These are phyloP conservation scores for Macrotus californicus DNA, from an alignment of 2,113 vertebrate species.

Conservation along the genomic window DNA sequence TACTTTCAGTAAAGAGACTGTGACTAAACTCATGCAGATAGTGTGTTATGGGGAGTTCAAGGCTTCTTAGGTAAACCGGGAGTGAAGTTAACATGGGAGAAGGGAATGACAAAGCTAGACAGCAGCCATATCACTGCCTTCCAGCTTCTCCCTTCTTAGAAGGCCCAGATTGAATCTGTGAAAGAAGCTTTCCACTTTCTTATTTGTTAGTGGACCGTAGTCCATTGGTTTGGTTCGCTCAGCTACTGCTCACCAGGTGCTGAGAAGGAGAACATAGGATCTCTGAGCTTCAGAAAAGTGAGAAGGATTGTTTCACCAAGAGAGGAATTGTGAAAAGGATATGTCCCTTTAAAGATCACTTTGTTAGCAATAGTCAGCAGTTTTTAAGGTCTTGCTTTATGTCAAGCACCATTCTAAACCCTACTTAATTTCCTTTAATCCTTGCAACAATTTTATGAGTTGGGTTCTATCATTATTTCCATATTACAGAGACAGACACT, in stretches of 20 bases:
- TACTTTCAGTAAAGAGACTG: not conserved
- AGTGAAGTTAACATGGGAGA: not conserved
- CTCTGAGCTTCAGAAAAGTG: not conserved
- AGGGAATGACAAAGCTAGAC: too few relatives aligned
- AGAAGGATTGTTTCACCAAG: not conserved
- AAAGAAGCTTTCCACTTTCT: not conserved
- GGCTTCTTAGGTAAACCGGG: not conserved
- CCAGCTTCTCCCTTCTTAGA: not conserved
- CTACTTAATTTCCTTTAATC: not conserved
- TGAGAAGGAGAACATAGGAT: not conserved
- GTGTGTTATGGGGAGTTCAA: not conserved
- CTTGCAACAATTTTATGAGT: not conserved
- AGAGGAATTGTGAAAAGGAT: not conserved
- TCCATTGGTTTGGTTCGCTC: not conserved
- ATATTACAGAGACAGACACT: not conserved
- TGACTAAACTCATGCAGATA: not conserved
- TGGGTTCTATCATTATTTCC: not conserved
- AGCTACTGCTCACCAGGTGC: not conserved
- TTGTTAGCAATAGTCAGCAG: not conserved
- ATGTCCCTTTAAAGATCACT: not conserved
- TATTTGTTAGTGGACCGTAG: not conserved
- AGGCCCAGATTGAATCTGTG: not conserved
- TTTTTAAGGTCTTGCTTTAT: not conserved
- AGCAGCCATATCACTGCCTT: not conserved
- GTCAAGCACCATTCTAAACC: not conserved